Percentiles rank a stretch among this genome's conserved stretches.
Evolutionary conservation across 1,140 invertebrate genomes (phyloP).

Genomic region (Dolichoris vasculosae): DNA sequence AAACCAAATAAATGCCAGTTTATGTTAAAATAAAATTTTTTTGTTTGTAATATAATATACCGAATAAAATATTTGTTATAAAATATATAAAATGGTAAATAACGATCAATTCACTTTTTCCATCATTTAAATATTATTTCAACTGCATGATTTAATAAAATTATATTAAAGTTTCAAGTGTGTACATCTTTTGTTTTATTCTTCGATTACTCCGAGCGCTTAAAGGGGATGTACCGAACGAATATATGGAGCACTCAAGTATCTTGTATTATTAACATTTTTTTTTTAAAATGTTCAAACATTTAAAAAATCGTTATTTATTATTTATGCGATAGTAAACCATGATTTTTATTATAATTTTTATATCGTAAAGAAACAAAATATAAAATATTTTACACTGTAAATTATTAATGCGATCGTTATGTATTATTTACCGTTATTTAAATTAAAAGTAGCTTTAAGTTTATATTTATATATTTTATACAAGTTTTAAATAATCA

Average conservation of each 20-base stretch:
- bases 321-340: too few relatives aligned
- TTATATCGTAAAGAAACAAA: too few relatives aligned
- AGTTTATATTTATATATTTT: too few relatives aligned
- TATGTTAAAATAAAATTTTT: too few relatives aligned
- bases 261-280: neutral
- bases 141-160: conserved; percentile 22
- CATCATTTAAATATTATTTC: neutral
- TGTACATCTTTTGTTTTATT: neutral
- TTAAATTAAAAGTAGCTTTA: too few relatives aligned
- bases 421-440: too few relatives aligned
- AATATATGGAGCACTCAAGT: neutral
- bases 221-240: neutral
- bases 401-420: too few relatives aligned
- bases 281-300: neutral
- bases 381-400: too few relatives aligned
- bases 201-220: neutral
- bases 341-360: too few relatives aligned
- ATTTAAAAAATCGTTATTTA: neutral
- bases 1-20: too few relatives aligned
- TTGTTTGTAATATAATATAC: neutral
- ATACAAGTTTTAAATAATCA: too few relatives aligned
- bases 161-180: neutral
- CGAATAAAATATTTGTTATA: neutral
- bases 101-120: neutral
- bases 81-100: neutral